Evolutionary conservation across 2,888 invertebrate genomes (phyloP).

Genomic region (Nasonovia ribisnigri): DNA sequence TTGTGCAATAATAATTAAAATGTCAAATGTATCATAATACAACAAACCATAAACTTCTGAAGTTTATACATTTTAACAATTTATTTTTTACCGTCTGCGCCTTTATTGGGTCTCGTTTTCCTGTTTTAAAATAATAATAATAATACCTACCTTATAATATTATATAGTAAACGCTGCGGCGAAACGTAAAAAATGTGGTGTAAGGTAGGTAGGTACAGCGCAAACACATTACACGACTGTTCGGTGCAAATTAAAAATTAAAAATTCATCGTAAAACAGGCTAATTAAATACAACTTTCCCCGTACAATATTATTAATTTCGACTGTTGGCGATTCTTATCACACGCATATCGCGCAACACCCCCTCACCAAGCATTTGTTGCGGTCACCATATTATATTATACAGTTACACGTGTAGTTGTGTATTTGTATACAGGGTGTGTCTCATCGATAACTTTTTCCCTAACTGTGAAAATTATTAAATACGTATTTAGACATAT

Average conservation of each 20-base stretch:
- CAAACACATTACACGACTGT: neutral
- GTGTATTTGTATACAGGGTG: neutral
- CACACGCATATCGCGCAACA: slow-evolving; percentile 45
- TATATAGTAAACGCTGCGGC: no score
- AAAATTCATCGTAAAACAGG: slow-evolving; percentile 60
- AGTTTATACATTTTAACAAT: neutral
- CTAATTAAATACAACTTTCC: slow-evolving; percentile 63
- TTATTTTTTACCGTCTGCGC: neutral
- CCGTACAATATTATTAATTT: slow-evolving; percentile 55
- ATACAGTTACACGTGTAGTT: neutral
- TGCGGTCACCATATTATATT: neutral
- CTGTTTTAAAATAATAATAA: neutral
- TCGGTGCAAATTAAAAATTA: slow-evolving; percentile 57
- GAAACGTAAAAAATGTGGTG: neutral
- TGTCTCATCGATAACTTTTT: neutral
- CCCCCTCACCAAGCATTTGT: neutral
- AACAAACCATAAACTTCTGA: neutral
- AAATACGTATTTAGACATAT: neutral
- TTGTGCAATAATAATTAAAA: neutral
- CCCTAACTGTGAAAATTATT: neutral
- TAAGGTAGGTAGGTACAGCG: no score
- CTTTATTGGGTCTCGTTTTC: neutral
- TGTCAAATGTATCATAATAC: neutral
- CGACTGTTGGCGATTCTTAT: slow-evolving; percentile 42
- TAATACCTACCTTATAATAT: neutral